Conservation (phyloP, 2,888 invertebrate genomes). For the Nomada flava region DNA sequence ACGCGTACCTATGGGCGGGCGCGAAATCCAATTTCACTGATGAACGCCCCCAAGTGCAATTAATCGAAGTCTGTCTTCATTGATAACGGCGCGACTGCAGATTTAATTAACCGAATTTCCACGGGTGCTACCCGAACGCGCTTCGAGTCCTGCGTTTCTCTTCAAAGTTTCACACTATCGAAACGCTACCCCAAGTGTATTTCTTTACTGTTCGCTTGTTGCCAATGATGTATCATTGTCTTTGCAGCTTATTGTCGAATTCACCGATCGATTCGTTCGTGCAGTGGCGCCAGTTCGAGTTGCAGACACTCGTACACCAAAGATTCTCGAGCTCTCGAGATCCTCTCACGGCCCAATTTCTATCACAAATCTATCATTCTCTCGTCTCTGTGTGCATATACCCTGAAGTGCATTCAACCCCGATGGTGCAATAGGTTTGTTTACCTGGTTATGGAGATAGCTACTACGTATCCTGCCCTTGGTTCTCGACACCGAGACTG, state of each 20-base stretch:
- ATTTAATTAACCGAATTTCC: conserved; percentile 49
- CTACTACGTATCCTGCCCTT: neutral
- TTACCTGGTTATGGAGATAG: neutral
- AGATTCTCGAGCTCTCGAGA: neutral
- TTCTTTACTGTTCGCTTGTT: no score
- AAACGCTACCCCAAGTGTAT: no score
- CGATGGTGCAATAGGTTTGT: neutral
- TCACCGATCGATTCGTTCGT: neutral
- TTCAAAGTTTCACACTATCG: neutral
- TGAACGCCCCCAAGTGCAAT: conserved; percentile 44
- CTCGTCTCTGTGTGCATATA: neutral
- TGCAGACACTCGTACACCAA: neutral
- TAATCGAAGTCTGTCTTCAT: conserved; percentile 50
- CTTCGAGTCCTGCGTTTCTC: neutral
- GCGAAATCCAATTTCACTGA: conserved; percentile 55
- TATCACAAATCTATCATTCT: conserved; percentile 1
- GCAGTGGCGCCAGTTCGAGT: neutral
- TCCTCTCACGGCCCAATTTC: conserved; percentile 8
- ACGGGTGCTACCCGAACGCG: neutral
- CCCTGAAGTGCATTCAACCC: neutral
- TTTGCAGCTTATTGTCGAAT: neutral
- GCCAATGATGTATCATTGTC: no score
- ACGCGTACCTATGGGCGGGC: conserved; percentile 12
- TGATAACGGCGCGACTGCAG: conserved; percentile 26
- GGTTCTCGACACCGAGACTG: neutral